Base-by-base conservation (phyloP, 2,797 vertebrate genomes). In the Anomalospiza imberbis region DNA sequence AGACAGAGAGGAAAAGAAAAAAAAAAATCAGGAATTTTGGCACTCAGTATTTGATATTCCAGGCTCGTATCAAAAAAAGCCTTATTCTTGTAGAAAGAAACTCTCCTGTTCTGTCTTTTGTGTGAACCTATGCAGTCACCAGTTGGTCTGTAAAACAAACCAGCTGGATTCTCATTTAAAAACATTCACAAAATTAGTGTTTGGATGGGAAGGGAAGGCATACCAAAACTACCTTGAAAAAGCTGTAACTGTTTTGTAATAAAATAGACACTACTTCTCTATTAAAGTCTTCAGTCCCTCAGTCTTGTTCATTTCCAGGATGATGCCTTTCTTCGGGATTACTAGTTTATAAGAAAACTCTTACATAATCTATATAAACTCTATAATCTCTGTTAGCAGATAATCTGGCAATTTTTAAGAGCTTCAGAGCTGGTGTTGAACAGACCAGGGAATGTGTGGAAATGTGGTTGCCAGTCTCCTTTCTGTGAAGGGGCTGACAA, bases 1-100 rank as follows among this genome's bases (percentile, higher is more conserved):
- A 7, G 5, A 9, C 0, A 0, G 28, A 28, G 29, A 38, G 8
- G n/a, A 75, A 51, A 60, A 51, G 14, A 18, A 32, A 16, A 53
- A 40, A 9, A 36, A 45, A 36, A 67, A 7, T 14, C 3, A 17
- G 17, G 16, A 63, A 53, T 83, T 84, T 79, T 70, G 44, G 29
- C 42, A 42, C 9, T 25, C 16, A 54, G 0, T 14, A 50, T 31
- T 73, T 82, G 16, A n/a, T 79, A 51, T 40, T 57, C 14, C 32
- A 60, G n/a, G 13, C 25, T 73, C 73, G 2, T 70, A 19, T 60
- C 45, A 91, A 70, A 72, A 53, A 36, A 78, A 57, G 80, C 17
- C 11, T 53, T 80, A 12, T 40, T 13, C 22, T 40, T 83, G 11
- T 62, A 32, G 29, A 67, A 74, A 55, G 17, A 57, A 88, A 38